Evolutionary conservation across 2,113 vertebrate species (phyloP), one percentile per base, ranked within the genome.

Genomic region (Symphodus melops): DNA sequence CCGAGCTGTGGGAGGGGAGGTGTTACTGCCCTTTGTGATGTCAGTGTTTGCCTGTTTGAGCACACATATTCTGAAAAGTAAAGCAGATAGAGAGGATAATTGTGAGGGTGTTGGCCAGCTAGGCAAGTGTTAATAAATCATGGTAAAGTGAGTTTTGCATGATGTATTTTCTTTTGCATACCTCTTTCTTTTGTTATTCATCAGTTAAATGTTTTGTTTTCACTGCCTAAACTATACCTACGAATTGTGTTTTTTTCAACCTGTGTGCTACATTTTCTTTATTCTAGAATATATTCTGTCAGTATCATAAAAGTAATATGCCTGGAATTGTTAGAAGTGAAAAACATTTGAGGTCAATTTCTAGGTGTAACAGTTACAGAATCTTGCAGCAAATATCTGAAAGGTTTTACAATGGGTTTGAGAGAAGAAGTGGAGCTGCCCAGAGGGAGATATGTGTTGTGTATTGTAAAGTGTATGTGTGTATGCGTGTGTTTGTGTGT

Each of bases 351-450:
- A 28, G 71, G 44, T 79, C 69, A 69, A 39, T 77, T 65, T 75
- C 67, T 82, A 10, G 51, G 33, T 61, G 63, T 59, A 86, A 88
- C 52, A 58, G 68, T 84, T 79, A 63, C 72, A 74, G 75, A 75
- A 72, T 83, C 64, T 83, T 89, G 72, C 86, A 84, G 79, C 78
- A 86, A 89, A 88, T 71, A 85, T 90, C 83, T 72, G 49, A 80
- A 67, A 77, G 77, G 82, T 72, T 88, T 86, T 80, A 85, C 80
- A 85, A 83, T 78, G 78, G 85, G 53, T 84, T 80, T 77, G 63
- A 75, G 82, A 72, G 73, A 74, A 77, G 64, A 67, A 77, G 60
- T 59, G 42, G 70, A 73, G 64, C 54, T 74, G 55, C 78, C 87
- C 68, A 49, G 39, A 68, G 80, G 85, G 88, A 82, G 70, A 51